These are phyloP conservation scores for Hippoglossus stenolepis DNA, from an alignment of 2,113 vertebrate species.

Conservation along the genomic window DNA sequence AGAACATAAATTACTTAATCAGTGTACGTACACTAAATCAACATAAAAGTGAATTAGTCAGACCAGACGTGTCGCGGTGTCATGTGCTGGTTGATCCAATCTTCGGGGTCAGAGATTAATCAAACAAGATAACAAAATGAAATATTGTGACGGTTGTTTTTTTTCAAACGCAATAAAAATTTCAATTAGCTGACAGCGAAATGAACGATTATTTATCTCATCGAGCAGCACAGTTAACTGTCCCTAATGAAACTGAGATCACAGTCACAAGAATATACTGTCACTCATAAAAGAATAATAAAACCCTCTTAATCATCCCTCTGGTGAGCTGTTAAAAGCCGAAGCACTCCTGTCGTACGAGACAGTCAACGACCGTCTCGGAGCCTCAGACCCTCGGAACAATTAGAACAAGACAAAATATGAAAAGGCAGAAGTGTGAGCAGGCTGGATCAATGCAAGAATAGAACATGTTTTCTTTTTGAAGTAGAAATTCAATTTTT, in stretches of 20 bases:
- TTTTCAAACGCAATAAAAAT: background rate
- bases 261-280: constrained; percentile 2
- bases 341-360: background rate
- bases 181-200: background rate
- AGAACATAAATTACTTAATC: background rate
- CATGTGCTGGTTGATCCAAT: background rate
- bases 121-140: background rate
- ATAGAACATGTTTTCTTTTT: no score
- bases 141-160: background rate
- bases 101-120: background rate
- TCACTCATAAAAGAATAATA: constrained; percentile 7
- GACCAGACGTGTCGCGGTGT: background rate
- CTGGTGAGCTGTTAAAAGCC: constrained; percentile 4
- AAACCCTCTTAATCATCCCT: background rate
- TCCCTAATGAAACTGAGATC: background rate
- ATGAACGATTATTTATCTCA: background rate
- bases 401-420: background rate
- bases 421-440: background rate
- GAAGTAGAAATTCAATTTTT: no score
- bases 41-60: background rate
- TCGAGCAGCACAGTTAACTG: background rate
- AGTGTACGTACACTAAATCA: background rate
- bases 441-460: background rate
- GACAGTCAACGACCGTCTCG: background rate
- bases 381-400: background rate